Evolutionary conservation across 2,797 vertebrate genomes (phyloP).

Genomic region (Catamblyrhynchus diadema): DNA sequence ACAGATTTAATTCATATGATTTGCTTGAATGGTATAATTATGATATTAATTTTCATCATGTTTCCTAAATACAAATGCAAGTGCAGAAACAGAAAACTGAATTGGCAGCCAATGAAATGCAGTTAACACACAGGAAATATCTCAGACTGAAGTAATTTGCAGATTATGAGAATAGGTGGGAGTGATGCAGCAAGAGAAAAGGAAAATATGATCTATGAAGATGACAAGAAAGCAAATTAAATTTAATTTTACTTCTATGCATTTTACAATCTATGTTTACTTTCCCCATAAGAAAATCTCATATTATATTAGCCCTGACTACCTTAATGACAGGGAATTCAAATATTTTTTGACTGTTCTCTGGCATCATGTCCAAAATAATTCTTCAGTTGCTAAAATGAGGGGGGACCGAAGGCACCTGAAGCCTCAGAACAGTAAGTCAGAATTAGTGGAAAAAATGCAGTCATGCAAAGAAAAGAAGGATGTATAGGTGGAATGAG

Average conservation of each 20-base stretch:
- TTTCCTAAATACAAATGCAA: slow-evolving; percentile 37
- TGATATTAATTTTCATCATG: slow-evolving; percentile 47
- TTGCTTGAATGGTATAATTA: slow-evolving; percentile 47
- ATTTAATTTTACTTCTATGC: background rate
- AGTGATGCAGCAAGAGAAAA: background rate
- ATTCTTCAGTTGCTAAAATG: background rate
- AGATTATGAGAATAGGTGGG: background rate
- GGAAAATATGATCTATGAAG: background rate
- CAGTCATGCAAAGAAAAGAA: background rate
- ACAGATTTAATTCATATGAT: slow-evolving; percentile 30
- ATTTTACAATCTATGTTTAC: background rate
- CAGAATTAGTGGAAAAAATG: background rate
- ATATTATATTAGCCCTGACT: background rate
- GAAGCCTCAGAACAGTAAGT: background rate
- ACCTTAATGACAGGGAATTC: background rate
- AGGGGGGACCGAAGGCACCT: background rate
- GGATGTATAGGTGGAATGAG: too few relatives aligned
- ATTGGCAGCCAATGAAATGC: slow-evolving; percentile 33
- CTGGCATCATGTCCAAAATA: background rate
- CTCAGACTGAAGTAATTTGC: background rate
- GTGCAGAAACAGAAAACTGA: slow-evolving; percentile 24
- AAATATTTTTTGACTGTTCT: background rate
- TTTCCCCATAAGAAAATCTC: background rate
- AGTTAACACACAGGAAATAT: background rate
- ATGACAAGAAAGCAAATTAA: background rate